A percentile compares a stretch with the other conserved stretches of the same genome.
These are phyloP conservation scores for Erpobdella octoculata DNA, from an alignment of 2,888 invertebrate species.

Conservation along the genomic window DNA sequence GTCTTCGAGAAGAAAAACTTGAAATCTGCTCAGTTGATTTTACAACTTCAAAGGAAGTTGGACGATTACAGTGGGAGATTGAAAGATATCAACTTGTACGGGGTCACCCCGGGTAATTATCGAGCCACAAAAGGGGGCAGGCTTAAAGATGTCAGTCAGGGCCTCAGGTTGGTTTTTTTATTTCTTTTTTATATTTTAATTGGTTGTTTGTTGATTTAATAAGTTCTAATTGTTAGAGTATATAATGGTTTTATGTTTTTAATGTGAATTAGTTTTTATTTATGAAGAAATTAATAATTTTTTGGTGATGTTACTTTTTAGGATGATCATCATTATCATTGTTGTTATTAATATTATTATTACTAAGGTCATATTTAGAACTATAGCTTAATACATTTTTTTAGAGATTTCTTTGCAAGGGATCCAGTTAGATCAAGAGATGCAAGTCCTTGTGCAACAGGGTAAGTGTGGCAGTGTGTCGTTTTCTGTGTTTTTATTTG, in stretches of 20 bases:
- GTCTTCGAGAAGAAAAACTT: slow-evolving; percentile 96
- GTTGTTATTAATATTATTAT: background rate
- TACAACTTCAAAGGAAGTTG: slow-evolving; percentile 82
- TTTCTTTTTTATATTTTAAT: background rate
- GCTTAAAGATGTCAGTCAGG: slow-evolving; percentile 84
- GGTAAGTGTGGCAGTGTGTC: background rate
- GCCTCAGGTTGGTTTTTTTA: slow-evolving; percentile 70
- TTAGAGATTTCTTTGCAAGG: slow-evolving; percentile 31
- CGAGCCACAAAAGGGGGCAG: slow-evolving; percentile 71
- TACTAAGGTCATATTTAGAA: background rate
- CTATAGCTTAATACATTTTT: background rate
- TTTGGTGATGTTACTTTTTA: background rate
- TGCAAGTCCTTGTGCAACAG: slow-evolving; percentile 23
- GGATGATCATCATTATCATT: background rate
- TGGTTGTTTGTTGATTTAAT: no score
- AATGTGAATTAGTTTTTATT: background rate
- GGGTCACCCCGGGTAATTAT: background rate
- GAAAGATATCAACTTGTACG: slow-evolving; percentile 72
- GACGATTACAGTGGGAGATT: slow-evolving; percentile 81
- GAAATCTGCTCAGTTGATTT: slow-evolving; percentile 85
- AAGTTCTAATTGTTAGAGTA: background rate
- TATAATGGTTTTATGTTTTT: background rate
- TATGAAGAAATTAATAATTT: background rate
- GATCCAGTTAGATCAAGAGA: slow-evolving; percentile 29
- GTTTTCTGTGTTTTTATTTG: background rate